Percentiles rank a stretch among this genome's conserved stretches.
Evolutionary conservation across 1,140 invertebrate species (phyloP).

Genomic region (Riptortus pedestris): DNA sequence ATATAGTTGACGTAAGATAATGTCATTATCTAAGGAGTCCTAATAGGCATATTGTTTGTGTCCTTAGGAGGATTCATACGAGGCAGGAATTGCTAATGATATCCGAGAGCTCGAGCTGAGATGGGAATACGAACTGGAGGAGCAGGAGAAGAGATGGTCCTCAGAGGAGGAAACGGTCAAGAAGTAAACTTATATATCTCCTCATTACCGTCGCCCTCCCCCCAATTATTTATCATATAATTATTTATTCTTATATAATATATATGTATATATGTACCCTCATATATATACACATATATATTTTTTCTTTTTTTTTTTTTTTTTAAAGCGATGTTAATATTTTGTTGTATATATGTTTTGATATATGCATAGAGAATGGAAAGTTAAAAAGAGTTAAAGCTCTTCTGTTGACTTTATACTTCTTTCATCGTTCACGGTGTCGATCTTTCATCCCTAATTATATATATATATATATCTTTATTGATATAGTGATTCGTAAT

Average conservation of each 20-base stretch:
- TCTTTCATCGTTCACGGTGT: background rate
- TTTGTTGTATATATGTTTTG: slow-evolving; percentile 5
- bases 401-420: background rate
- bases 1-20: too few species aligned
- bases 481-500: slow-evolving; percentile 12
- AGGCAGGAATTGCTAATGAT: slow-evolving; percentile 54
- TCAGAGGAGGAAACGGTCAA: slow-evolving; percentile 44
- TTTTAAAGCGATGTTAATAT: background rate
- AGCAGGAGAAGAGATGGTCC: slow-evolving; percentile 54
- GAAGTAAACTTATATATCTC: slow-evolving; percentile 24
- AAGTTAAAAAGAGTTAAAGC: background rate
- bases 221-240: background rate
- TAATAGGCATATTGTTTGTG: too few species aligned
- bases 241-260: too few species aligned
- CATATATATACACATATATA: background rate
- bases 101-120: slow-evolving; percentile 54
- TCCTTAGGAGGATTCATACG: slow-evolving; percentile 50
- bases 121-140: slow-evolving; percentile 53
- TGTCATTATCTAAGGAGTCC: too few species aligned
- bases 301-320: background rate
- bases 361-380: background rate
- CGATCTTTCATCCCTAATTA: background rate
- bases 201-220: background rate
- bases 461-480: slow-evolving; percentile 7
- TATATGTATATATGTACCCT: too few species aligned